Conservation (phyloP, 2,888 invertebrate genomes). For the Netelia virgata region DNA sequence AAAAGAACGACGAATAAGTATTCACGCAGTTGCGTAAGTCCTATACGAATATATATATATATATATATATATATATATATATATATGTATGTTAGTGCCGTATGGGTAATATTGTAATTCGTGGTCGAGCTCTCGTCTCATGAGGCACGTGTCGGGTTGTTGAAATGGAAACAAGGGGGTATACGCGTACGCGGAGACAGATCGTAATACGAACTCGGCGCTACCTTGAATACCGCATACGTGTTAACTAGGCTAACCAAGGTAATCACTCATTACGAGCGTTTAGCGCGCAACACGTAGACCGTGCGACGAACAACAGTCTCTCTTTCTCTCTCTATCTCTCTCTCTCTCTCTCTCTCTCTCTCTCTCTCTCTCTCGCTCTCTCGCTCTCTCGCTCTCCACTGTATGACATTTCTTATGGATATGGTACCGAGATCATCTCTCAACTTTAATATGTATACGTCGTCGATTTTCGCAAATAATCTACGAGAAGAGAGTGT, state of each 20-base stretch:
- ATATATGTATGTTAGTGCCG: not conserved
- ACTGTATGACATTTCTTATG: not conserved
- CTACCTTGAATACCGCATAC: conserved; percentile 78
- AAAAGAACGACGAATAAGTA: conserved; percentile 25
- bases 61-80: conserved; percentile 11
- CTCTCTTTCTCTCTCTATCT: conserved; percentile 40
- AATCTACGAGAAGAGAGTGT: conserved; percentile 41
- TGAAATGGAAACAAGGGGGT: conserved; percentile 53
- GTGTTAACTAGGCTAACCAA: conserved; percentile 84
- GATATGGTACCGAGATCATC: conserved; percentile 9
- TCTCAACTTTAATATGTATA: conserved; percentile 7
- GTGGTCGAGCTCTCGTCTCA: conserved; percentile 8
- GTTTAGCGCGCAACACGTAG: conserved; percentile 79
- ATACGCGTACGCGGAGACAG: conserved; percentile 7
- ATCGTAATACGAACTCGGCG: conserved; percentile 64
- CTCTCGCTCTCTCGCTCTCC: not conserved
- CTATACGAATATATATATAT: conserved; percentile 14
- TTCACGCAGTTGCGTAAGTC: conserved; percentile 53
- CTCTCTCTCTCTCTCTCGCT: conserved; percentile 32
- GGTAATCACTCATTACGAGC: conserved; percentile 84
- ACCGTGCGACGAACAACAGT: conserved; percentile 61
- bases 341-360: conserved; percentile 23
- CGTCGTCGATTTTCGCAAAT: conserved; percentile 47
- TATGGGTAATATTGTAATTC: conserved; percentile 33
- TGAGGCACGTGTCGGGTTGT: conserved; percentile 60